Evolutionary conservation across 2,113 vertebrate species (phyloP).

Genomic region (Cyphomyrus plagiostoma): DNA sequence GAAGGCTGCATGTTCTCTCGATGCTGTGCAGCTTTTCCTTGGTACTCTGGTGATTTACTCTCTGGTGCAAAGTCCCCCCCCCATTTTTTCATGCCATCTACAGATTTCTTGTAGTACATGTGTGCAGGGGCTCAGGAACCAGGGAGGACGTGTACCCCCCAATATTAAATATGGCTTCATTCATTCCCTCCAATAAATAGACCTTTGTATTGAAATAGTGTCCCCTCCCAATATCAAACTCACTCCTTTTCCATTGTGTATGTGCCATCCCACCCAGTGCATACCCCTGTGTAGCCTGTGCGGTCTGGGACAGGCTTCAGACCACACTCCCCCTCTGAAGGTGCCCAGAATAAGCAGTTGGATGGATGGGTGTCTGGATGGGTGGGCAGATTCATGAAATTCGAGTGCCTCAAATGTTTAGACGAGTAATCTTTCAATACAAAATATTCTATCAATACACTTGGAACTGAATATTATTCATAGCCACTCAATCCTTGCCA

Average conservation of each 20-base stretch:
- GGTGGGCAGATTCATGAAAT: background rate
- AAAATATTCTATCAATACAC: background rate
- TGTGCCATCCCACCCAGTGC: background rate
- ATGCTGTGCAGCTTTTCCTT: background rate
- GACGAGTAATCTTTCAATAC: background rate
- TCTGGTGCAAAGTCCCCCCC: background rate
- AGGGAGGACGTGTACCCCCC: background rate
- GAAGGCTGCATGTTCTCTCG: background rate
- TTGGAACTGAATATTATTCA: background rate
- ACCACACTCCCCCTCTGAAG: background rate
- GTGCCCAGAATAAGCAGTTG: background rate
- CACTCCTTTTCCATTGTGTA: background rate
- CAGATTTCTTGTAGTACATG: background rate
- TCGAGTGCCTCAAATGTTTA: background rate
- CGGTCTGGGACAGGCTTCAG: background rate
- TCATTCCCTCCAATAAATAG: background rate
- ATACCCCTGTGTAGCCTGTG: background rate
- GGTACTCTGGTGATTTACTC: background rate
- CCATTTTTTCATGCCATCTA: background rate
- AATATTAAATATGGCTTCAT: background rate
- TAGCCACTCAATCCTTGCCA: background rate
- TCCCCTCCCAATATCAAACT: background rate
- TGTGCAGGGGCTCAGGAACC: background rate
- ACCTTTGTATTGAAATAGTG: background rate
- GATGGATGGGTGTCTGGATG: background rate